Evolutionary conservation across 2,888 invertebrate genomes (phyloP).

Genomic region (Temnothorax ravouxi): DNA sequence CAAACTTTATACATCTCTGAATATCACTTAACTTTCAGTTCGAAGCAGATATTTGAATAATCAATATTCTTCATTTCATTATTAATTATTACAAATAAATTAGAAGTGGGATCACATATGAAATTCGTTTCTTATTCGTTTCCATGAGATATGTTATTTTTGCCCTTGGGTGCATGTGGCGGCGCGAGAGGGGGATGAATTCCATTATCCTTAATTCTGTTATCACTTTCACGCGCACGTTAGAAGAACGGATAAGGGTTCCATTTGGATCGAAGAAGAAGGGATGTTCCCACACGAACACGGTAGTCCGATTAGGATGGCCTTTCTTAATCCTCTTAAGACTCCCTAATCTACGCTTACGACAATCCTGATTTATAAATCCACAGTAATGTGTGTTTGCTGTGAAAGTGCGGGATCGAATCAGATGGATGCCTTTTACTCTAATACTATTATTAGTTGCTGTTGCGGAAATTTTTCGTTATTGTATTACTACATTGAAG

Average conservation of each 20-base stretch:
- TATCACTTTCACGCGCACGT: conserved; percentile 37
- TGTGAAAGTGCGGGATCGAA: conserved; percentile 42
- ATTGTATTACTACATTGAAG: conserved; percentile 39
- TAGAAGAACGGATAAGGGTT: conserved; percentile 18
- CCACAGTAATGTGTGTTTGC: conserved; percentile 42
- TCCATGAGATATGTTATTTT: not conserved
- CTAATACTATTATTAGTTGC: conserved; percentile 10
- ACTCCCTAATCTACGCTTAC: conserved; percentile 61
- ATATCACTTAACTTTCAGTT: not conserved
- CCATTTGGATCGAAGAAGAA: conserved; percentile 36
- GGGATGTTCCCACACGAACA: conserved; percentile 35
- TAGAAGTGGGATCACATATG: not conserved
- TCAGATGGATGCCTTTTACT: conserved; percentile 32
- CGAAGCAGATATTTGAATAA: not conserved
- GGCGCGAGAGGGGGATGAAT: not conserved
- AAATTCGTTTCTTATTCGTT: not conserved
- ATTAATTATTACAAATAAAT: not conserved
- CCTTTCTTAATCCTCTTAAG: conserved; percentile 73
- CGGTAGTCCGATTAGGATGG: conserved; percentile 68
- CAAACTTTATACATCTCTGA: not conserved
- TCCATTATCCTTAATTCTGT: conserved; percentile 30
- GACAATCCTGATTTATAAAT: conserved; percentile 67
- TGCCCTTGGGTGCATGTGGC: not conserved
- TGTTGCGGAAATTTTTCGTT: conserved; percentile 49
- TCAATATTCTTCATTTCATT: not conserved